Conservation (phyloP, 2,113 vertebrate species). For the Ictalurus furcatus region DNA sequence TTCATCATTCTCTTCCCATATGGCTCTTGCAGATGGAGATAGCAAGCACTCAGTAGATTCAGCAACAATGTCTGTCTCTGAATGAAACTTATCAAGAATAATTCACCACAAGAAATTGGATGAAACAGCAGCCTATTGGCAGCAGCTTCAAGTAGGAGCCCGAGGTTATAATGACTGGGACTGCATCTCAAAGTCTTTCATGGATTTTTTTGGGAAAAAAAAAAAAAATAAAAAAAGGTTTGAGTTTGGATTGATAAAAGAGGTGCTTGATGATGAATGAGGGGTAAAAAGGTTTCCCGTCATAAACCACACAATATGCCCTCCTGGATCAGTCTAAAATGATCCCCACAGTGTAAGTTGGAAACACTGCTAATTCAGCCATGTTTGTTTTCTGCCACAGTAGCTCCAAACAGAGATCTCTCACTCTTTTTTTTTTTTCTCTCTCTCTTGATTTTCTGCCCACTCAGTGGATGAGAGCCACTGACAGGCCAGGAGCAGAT, state of each 20-base stretch:
- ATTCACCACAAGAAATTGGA: slow-evolving; percentile 25
- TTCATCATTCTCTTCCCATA: slow-evolving; percentile 54
- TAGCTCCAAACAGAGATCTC: slow-evolving; percentile 35
- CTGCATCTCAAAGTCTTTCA: slow-evolving; percentile 25
- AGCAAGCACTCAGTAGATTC: slow-evolving; percentile 57
- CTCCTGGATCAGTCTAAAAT: neutral
- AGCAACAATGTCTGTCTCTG: slow-evolving; percentile 57
- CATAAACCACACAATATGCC: neutral
- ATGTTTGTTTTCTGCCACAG: slow-evolving; percentile 33
- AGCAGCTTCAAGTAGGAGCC: slow-evolving; percentile 1
- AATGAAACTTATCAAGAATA: slow-evolving; percentile 61
- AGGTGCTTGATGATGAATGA: neutral
- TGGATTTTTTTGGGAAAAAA: neutral
- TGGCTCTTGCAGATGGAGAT: slow-evolving; percentile 57
- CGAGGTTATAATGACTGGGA: neutral
- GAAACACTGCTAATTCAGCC: slow-evolving; percentile 31
- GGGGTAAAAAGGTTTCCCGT: slow-evolving; percentile 11
- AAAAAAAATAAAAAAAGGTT: neutral
- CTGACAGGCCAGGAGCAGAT: slow-evolving; percentile 72
- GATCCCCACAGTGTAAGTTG: slow-evolving; percentile 15
- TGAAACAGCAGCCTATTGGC: neutral
- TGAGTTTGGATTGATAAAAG: slow-evolving; percentile 19
- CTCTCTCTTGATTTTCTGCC: slow-evolving; percentile 29
- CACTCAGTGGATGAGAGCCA: slow-evolving; percentile 62
- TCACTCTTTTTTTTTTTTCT: neutral